Evolutionary conservation across 2,888 invertebrate species (phyloP).

Genomic region (Ornithoptera priamus): DNA sequence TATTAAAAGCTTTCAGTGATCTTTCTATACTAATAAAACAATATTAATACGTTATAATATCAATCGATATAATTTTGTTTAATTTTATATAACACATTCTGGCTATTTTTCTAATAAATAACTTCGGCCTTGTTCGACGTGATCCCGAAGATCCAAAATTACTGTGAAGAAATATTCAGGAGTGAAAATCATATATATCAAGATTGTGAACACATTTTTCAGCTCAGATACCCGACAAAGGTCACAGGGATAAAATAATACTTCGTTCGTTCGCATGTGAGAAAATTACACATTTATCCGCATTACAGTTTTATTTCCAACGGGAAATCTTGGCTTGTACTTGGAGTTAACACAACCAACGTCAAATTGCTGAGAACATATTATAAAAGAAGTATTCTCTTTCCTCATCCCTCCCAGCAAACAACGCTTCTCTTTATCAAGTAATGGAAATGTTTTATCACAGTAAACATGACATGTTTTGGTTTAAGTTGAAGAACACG

Average conservation of each 20-base stretch:
- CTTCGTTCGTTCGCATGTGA: background rate
- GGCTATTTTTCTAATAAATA: too few species aligned
- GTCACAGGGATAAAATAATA: conserved; percentile 1
- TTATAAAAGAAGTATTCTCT: background rate
- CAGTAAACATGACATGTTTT: background rate
- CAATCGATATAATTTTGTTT: too few species aligned
- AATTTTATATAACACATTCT: too few species aligned
- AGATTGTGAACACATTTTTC: background rate
- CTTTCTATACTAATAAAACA: too few species aligned
- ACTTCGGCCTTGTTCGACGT: too few species aligned
- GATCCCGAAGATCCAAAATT: background rate
- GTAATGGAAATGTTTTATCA: background rate
- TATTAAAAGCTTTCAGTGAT: too few species aligned
- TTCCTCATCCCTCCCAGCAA: background rate
- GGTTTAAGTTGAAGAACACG: too few species aligned
- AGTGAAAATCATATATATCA: background rate
- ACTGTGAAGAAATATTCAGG: background rate
- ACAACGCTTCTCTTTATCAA: background rate
- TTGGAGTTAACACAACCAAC: background rate
- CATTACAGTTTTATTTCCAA: conserved; percentile 17
- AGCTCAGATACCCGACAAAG: background rate
- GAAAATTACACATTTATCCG: conserved; percentile 11
- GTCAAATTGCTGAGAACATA: background rate
- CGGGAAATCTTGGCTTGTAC: conserved; percentile 11
- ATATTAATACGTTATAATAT: too few species aligned